Evolutionary conservation across 2,888 invertebrate genomes (phyloP).

Genomic region (Isoperla grammatica): DNA sequence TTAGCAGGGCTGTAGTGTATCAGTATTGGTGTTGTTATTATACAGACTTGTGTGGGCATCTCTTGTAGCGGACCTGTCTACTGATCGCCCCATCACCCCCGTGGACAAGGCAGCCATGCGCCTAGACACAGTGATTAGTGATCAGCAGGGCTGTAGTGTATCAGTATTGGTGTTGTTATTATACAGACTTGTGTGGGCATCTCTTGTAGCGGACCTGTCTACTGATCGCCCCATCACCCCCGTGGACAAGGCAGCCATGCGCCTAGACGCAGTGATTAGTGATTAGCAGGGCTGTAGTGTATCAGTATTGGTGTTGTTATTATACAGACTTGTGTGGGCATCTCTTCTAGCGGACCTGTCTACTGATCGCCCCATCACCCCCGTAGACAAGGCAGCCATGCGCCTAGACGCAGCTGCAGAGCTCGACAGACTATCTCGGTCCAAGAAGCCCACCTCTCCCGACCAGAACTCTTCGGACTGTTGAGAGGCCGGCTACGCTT

Average conservation of each 20-base stretch:
- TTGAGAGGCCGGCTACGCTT: constrained; percentile 33
- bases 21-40: too few species aligned
- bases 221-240: constrained; percentile 37
- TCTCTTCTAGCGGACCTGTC: constrained; percentile 22
- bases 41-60: too few species aligned
- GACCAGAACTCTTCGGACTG: constrained; percentile 53
- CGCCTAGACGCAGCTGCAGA: constrained; percentile 90
- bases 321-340: too few species aligned
- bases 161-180: too few species aligned
- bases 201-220: constrained; percentile 22
- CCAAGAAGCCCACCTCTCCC: constrained; percentile 48
- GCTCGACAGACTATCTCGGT: constrained; percentile 79
- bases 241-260: constrained; percentile 66
- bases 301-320: too few species aligned
- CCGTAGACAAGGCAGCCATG: constrained; percentile 66
- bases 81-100: constrained; percentile 36
- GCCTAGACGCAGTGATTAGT: constrained; percentile 88
- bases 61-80: constrained; percentile 22
- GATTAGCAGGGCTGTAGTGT: too few species aligned
- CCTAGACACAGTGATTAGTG: constrained; percentile 85
- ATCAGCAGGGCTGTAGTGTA: too few species aligned
- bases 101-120: constrained; percentile 70
- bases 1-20: too few species aligned
- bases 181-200: too few species aligned
- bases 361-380: constrained; percentile 33